Evolutionary conservation across 2,113 vertebrate species (phyloP).

Genomic region (Ornithorhynchus anatinus): DNA sequence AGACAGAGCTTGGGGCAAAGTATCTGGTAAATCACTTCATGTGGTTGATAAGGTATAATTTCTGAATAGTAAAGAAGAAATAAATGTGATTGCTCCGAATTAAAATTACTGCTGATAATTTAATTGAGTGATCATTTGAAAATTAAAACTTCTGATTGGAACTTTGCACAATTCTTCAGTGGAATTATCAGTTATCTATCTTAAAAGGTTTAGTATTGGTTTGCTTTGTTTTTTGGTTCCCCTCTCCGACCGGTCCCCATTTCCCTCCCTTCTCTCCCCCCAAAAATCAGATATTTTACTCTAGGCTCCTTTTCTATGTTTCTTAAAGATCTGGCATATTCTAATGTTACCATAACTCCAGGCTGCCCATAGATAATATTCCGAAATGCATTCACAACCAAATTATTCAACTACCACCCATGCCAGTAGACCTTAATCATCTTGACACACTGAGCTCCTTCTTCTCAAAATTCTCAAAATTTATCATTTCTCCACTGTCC

Average conservation of each 20-base stretch:
- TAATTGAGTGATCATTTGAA: neutral
- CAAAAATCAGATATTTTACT: neutral
- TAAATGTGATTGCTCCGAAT: neutral
- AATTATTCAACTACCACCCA: no score
- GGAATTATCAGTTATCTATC: slow-evolving; percentile 19
- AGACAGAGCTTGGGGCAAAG: neutral
- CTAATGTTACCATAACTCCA: neutral
- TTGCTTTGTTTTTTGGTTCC: neutral
- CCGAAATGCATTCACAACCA: no score
- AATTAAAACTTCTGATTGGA: slow-evolving; percentile 33
- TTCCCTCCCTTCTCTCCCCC: no score
- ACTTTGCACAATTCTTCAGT: slow-evolving; percentile 5
- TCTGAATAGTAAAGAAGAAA: neutral
- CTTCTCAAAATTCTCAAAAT: no score
- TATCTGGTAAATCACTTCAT: neutral
- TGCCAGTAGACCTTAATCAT: no score
- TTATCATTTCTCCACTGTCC: no score
- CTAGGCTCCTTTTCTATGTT: neutral
- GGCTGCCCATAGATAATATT: neutral
- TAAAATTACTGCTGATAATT: neutral
- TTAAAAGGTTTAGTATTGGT: neutral
- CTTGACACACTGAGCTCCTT: no score
- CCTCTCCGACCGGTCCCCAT: no score
- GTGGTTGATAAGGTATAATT: neutral
- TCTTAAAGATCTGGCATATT: neutral